Conservation (phyloP, 2,888 invertebrate genomes). For the Magallana nippona region DNA sequence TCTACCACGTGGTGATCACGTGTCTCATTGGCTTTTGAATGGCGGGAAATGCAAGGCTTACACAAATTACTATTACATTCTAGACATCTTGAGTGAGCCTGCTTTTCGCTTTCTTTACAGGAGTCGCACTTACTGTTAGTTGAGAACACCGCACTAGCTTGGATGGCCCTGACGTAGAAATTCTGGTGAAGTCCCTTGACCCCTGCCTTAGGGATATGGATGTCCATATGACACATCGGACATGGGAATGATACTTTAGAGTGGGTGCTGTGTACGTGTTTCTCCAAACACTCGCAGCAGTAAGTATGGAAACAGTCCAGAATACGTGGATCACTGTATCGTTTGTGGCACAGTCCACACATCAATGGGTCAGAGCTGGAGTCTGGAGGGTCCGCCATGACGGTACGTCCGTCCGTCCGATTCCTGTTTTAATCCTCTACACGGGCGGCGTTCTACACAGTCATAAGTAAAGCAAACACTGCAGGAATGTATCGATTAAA, state of each 20-base stretch:
- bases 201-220: constrained; percentile 62
- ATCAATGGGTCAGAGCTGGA: constrained; percentile 34
- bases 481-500: constrained; percentile 11
- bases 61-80: constrained; percentile 62
- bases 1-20: constrained; percentile 61
- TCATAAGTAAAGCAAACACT: constrained; percentile 1
- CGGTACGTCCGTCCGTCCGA: background rate
- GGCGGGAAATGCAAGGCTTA: constrained; percentile 54
- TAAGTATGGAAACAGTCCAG: constrained; percentile 61
- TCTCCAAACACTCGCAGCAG: constrained; percentile 60
- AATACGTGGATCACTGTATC: constrained; percentile 60
- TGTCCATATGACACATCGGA: constrained; percentile 58
- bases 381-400: background rate
- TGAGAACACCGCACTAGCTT: constrained; percentile 57
- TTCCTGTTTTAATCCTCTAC: background rate
- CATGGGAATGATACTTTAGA: constrained; percentile 59
- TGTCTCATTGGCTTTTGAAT: constrained; percentile 53
- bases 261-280: constrained; percentile 56
- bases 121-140: constrained; percentile 57
- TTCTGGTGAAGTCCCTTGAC: constrained; percentile 54
- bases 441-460: background rate
- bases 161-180: constrained; percentile 60
- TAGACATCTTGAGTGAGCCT: constrained; percentile 58
- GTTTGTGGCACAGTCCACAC: constrained; percentile 58
- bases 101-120: constrained; percentile 50